Evolutionary conservation across 1,140 invertebrate genomes (phyloP), one percentile per base, ranked within the genome.

Genomic region (Amyelois transitella): DNA sequence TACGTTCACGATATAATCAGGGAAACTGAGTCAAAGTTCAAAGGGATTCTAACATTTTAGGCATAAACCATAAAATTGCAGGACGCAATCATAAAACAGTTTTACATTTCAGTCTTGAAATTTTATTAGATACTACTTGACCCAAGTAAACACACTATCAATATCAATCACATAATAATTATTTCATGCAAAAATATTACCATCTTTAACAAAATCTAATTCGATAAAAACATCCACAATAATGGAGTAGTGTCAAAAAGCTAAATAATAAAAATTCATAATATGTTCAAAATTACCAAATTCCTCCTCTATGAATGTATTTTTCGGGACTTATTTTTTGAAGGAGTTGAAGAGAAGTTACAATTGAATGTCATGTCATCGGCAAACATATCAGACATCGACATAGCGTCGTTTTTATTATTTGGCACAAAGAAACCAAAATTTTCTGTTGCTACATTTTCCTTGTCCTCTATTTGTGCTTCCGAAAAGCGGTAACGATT

Each of bases 301-400:
- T 18, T 48, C 20, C 43, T 72, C 49, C 43, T 72, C 49, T 75
- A 79, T 18, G 63, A 75, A 62, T 76, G 71, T 14, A 75, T 55
- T 63, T 73, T 80, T 5, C 77, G 75, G 6, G 70, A 62, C 45
- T 86, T 86, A 59, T 72, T 88, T 61, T 88, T 88, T 0, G 86
- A 89, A 3, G 88, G 88, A 6, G 88, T 89, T 0, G 88, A 89
- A 5, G 88, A 88, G 53, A 83, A 89, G 58, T 88, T 88, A 60
- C 81, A 87, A 49, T 85, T 85, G 48, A 88, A 82, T 0, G 82
- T 81, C 72, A 89, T 73, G 45, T 89, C 86, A 8, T 88, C 86
- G 0, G 72, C 67, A 49, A 88, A 87, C 43, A 84, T 77, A 12
- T 89, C 88, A 2, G 88, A 88, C 72, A 89, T 81, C 0, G 83